Base-by-base conservation (phyloP, 2,797 vertebrate species). In the Phataginus tricuspis region DNA sequence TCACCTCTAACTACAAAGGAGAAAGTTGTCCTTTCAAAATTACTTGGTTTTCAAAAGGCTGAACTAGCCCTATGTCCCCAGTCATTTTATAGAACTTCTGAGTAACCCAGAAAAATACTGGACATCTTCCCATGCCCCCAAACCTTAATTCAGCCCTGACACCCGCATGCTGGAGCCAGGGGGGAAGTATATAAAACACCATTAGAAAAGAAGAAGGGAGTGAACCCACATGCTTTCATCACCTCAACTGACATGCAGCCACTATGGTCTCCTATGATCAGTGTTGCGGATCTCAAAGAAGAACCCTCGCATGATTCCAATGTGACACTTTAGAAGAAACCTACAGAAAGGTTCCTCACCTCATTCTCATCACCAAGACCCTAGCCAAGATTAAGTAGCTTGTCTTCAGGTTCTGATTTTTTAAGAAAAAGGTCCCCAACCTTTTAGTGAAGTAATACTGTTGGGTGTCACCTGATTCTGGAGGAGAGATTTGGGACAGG, bases 291-390 rank as follows among this genome's bases (percentile, higher is more conserved):
- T 90, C 89, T 97, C 95, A 97, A 96, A 95, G 92, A 93, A 94
- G 96, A 95, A 96, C 96, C 91, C 95, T 95, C 94, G 96, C 96
- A 95, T 96, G 57, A 78, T 59, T 66, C 1, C 4, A 57, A 72
- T 69, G 96, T 97, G 93, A 91, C 90, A 78, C 77, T 97, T 97
- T 37, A 96, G 96, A 96, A 94, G 88, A 97, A 96, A 97, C 91
- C 93, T 96, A 97, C 92, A 96, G 83, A 97, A 98, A 39, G 25
- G 23, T 11, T 45, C 45, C 16, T 19, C 34, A 14, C 6, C 3
- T 79, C 39, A 37, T 53, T 68, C 29, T 59, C 12, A 25, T 14
- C 5, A 23, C 55, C 9, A 19, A 51, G 18, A 49, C 13, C 18
- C 0, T 2, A 55, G 59, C 63, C 5, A 42, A 57, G 37, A 21